Evolutionary conservation across 2,888 invertebrate genomes (phyloP), one percentile per base, ranked within the genome.

Genomic region (Spilosoma lubricipeda): DNA sequence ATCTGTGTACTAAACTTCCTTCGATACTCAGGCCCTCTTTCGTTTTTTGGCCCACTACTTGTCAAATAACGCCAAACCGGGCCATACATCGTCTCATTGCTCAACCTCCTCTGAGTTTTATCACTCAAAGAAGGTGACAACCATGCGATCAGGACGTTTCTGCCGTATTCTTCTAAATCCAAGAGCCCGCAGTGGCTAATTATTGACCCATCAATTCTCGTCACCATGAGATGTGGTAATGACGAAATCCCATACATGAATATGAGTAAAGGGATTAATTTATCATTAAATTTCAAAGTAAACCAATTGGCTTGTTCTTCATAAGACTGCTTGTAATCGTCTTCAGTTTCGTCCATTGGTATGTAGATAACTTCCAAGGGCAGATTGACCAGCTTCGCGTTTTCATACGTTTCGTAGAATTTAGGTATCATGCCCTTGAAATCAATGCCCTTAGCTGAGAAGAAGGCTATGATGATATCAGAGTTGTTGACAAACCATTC

Each of bases 301-400:
- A 95, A 95, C 95, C 95, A 95, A 71, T 95, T 95, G 0, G 95
- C 95, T 88, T 95, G 95, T 0, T 80, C 76, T 0, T 89, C 81
- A 74, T 82, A 95, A 33, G 89, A 87, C 0, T 74, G 70, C 27
- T 72, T 71, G 86, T 90, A 91, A 1, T 91, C 90, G 3, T 83
- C 81, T 69, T 90, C 85, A 0, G 74, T 88, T 0, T 92, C 91
- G 59, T 95, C 95, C 86, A 93, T 84, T 0, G 95, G 93, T 0
- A 95, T 78, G 56, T 94, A 89, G 4, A 95, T 90, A 0, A 95
- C 95, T 88, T 95, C 95, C 59, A 95, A 84, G 0, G 95, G 94
- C 2, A 95, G 33, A 76, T 94, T 93, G 0, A 84, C 67, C 27
- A 86, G 84, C 76, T 95, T 95, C 0, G 90, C 86, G 52, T 86